Evolutionary conservation across 2,113 vertebrate genomes (phyloP), one percentile per base, ranked within the genome.

Genomic region (Nesoenas mayeri): DNA sequence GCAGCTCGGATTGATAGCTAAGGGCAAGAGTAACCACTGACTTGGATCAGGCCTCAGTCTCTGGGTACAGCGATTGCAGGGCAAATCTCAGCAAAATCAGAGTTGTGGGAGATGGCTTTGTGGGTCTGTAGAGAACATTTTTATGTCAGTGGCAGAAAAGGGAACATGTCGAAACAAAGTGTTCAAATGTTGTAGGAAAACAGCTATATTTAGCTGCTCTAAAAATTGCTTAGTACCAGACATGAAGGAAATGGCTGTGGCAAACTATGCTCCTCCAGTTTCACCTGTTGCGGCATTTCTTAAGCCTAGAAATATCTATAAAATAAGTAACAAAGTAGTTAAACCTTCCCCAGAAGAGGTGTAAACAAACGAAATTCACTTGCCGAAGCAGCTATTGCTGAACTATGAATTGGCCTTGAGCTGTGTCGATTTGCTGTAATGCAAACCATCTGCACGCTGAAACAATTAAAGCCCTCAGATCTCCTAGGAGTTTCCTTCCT

Each of bases 401-500:
- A 89, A 57, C 56, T 83, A 61, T 67, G 91, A 85, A 60, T 84
- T 96, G 97, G 97, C 97, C 97, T 96, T 95, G 95, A 93, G 97
- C 93, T 83, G 60, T 50, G 64, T 75, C 4, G 26, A 98, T 91
- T 85, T 13, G 31, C 64, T n/a, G 79, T 97, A 98, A 98, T 94
- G 93, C 91, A 97, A 97, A 96, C 98, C 97, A 96, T 97, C 96
- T 98, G 98, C 66, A 67, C 1, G 5, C 79, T 42, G 87, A 81
- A 96, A 97, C 98, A 98, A 98, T 97, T 97, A 97, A 96, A 95
- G 85, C 96, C 97, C 96, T 97, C 96, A 97, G 97, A 97, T 97
- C 95, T 98, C 97, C 75, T 40, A 83, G 94, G 95, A 95, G 91
- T 98, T 98, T 98, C 98, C 98, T 98, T 98, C 98, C 98, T 98